A percentile compares a stretch with the other conserved stretches of the same genome.
Conservation (phyloP, 2,797 vertebrate genomes). For the Oreonectes daqikongensis region DNA sequence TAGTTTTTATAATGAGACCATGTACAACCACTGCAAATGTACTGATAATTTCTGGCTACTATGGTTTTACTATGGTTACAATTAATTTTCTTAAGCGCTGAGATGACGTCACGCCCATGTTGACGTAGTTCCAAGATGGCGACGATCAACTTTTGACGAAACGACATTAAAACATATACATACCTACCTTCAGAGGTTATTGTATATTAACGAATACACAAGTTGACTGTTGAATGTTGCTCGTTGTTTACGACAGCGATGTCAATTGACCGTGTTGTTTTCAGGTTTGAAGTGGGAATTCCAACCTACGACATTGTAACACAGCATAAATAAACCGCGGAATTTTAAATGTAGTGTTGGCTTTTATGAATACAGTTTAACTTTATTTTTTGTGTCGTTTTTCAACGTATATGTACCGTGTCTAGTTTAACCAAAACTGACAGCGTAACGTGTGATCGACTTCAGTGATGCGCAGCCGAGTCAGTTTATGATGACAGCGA, state of each 20-base stretch:
- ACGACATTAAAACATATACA: background rate
- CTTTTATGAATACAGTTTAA: background rate
- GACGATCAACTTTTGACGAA: background rate
- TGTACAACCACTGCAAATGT: no score
- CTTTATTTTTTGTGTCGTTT: background rate
- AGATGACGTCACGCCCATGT: background rate
- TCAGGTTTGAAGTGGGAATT: background rate
- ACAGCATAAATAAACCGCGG: background rate
- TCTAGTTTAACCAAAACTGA: no score
- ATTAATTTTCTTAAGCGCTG: no score
- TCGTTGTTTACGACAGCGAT: background rate
- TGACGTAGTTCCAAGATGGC: background rate
- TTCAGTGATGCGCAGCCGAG: no score
- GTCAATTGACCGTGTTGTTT: background rate
- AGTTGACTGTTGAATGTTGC: no score
- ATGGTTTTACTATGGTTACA: no score
- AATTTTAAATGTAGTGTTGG: slow-evolving; percentile 12
- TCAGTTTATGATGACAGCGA: no score
- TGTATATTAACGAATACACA: background rate
- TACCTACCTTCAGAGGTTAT: background rate
- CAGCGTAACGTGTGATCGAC: no score
- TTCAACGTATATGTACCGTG: no score
- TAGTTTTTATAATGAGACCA: no score
- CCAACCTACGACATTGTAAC: background rate
- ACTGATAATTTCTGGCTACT: no score